A percentile compares a stretch with the other conserved stretches of the same genome.
Evolutionary conservation across 2,888 invertebrate genomes (phyloP).

Genomic region (Neoascia interrupta): DNA sequence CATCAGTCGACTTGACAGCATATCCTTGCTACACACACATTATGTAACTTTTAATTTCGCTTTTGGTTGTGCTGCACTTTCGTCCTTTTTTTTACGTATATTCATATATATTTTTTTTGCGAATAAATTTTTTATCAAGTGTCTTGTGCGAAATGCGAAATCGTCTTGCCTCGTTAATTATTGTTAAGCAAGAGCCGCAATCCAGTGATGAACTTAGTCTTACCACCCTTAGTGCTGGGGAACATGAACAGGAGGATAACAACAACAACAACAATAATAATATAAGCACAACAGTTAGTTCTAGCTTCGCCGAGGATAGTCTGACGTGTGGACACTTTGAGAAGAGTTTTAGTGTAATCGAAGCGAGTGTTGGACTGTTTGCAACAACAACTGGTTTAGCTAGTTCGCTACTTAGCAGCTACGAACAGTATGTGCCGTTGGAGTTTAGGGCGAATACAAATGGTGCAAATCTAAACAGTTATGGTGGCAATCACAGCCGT

Average conservation of each 20-base stretch:
- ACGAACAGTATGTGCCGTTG: constrained; percentile 53
- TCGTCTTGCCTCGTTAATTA: constrained; percentile 79
- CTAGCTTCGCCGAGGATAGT: constrained; percentile 41
- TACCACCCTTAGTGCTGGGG: constrained; percentile 40
- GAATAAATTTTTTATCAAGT: constrained; percentile 21
- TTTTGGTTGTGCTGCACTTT: not conserved
- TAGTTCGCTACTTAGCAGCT: constrained; percentile 28
- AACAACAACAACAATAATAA: constrained; percentile 43
- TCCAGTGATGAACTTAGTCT: constrained; percentile 66
- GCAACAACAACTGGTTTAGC: constrained; percentile 15
- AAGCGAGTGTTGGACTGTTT: constrained; percentile 27
- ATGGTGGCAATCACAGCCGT: constrained; percentile 45
- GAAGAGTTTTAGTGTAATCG: constrained; percentile 41
- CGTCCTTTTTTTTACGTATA: not conserved
- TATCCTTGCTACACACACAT: constrained; percentile 27
- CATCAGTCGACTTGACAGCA: too few relatives aligned
- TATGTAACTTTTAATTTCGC: constrained; percentile 34
- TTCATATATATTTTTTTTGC: not conserved
- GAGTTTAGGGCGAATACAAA: constrained; percentile 42
- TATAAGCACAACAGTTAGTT: constrained; percentile 34
- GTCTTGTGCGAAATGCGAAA: constrained; percentile 76
- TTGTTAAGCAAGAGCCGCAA: constrained; percentile 79
- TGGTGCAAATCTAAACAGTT: constrained; percentile 27
- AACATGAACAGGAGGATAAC: constrained; percentile 50
- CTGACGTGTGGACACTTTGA: constrained; percentile 50